Percentiles rank a stretch among this genome's conserved stretches.
Conservation (phyloP, 1,140 invertebrate genomes). For the Artemia franciscana region DNA sequence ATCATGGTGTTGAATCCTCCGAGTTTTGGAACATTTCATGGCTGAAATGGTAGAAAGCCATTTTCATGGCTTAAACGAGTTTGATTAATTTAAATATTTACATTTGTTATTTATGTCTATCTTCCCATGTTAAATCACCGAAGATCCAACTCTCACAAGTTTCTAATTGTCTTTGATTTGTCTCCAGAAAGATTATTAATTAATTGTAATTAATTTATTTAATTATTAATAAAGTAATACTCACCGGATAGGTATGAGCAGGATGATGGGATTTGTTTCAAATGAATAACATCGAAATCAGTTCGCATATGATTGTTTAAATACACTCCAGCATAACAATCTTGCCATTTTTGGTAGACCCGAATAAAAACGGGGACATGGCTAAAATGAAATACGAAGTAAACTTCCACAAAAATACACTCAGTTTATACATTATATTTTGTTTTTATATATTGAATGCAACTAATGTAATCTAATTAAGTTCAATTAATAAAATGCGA, state of each 20-base stretch:
- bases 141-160: too few species aligned
- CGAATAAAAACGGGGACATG: constrained; percentile 67
- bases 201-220: constrained; percentile 10
- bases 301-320: constrained; percentile 37
- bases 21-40: constrained; percentile 8
- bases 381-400: constrained; percentile 26
- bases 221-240: background rate
- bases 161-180: too few species aligned
- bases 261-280: constrained; percentile 51
- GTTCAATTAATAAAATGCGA: too few species aligned
- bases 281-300: constrained; percentile 67
- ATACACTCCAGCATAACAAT: constrained; percentile 55
- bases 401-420: too few species aligned
- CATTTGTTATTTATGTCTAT: background rate
- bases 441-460: too few species aligned
- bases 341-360: constrained; percentile 49
- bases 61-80: background rate
- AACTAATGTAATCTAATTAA: too few species aligned
- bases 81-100: background rate
- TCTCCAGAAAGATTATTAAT: constrained; percentile 23
- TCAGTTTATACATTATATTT: too few species aligned
- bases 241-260: constrained; percentile 50
- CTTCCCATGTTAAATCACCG: too few species aligned
- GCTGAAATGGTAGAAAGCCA: background rate
- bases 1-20: too few species aligned